Base-by-base conservation (phyloP, 1,140 invertebrate genomes). In the Nilaparvata lugens region DNA sequence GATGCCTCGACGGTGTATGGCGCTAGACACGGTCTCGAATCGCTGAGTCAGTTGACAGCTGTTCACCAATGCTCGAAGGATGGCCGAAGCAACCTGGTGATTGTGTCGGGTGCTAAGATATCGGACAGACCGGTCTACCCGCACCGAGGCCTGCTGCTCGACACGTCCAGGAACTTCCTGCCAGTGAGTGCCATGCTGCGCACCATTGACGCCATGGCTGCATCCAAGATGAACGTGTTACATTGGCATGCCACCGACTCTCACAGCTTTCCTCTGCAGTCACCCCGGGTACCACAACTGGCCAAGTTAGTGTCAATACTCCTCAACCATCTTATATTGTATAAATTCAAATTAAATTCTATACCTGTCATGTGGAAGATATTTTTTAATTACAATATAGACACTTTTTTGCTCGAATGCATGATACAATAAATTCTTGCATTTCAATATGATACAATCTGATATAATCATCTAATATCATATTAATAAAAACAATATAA, bases 231-330 rank as follows among this genome's bases (percentile, higher is more conserved):
- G 53, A 93, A 93, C 74, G 84, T 87, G 7, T 84, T 93, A 57
- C 90, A 93, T 71, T 91, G 88, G 88, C 90, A 93, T 68, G 78
- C 87, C 0, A 89, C 87, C 2, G 90, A 92, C 69, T 83, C 85
- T 0, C 89, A 93, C 66, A 89, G 88, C 67, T 92, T 92, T 72
- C 89, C 89, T 0, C 78, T 91, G 62, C 74, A 82, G 35, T 79
- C 87, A 3, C 76, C 81, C 13, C 78, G 80, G 58, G 81, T 85
- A 25, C 89, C 89, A 0, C 78, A 85, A 64, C 74, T 93, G 68
- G 78, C 83, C 1, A 79, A 78, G 75, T 87, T 71, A 70, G 21
- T 9, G n/a, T 35, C 31, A 35, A 35, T 35, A n/a, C n/a, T n/a
- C n/a, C n/a, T n/a, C n/a, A n/a, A n/a, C n/a, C n/a, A n/a, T n/a